A percentile compares a stretch with the other conserved stretches of the same genome.
phyloP scores from a whole-genome alignment of 1,140 invertebrate genomes.

The Lordiphosa collinella region DNA sequence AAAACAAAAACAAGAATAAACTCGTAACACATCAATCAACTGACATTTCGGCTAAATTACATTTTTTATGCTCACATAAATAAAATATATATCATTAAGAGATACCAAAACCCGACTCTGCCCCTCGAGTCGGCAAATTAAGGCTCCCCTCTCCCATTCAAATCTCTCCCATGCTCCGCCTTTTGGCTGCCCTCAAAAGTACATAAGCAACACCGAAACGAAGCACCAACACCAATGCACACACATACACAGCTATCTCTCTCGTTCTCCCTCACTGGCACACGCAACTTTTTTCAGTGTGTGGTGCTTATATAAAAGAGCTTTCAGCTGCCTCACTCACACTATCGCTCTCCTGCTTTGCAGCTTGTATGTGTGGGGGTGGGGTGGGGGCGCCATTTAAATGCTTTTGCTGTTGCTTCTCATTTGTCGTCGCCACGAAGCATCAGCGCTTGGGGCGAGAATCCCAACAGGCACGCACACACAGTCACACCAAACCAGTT shows the following conservation, averaged over 20 bases:
- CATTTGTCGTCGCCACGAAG: slow-evolving; percentile 45
- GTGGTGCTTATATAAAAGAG: slow-evolving; percentile 44
- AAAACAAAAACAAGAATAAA: slow-evolving; percentile 11
- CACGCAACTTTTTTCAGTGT: slow-evolving; percentile 41
- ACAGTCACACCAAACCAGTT: slow-evolving; percentile 49
- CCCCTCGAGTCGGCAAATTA: slow-evolving; percentile 2
- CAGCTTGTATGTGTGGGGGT: slow-evolving; percentile 38
- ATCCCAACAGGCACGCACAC: slow-evolving; percentile 56
- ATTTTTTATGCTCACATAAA: slow-evolving; percentile 49
- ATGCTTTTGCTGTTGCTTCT: slow-evolving; percentile 55
- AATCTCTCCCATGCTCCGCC: slow-evolving; percentile 58
- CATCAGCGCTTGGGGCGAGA: slow-evolving; percentile 31
- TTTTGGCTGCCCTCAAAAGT: slow-evolving; percentile 31
- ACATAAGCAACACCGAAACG: slow-evolving; percentile 7
- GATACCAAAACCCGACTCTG: neutral
- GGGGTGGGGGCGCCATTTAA: slow-evolving; percentile 76
- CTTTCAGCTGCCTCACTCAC: slow-evolving; percentile 16
- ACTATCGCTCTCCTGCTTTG: slow-evolving; percentile 20
- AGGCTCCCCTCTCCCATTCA: neutral
- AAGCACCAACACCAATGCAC: slow-evolving; percentile 27
- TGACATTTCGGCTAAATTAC: slow-evolving; percentile 59
- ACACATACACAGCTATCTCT: neutral
- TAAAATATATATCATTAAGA: slow-evolving; percentile 38
- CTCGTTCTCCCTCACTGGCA: slow-evolving; percentile 15
- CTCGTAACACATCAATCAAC: slow-evolving; percentile 52